A percentile compares a stretch with the other conserved stretches of the same genome.
Conservation (phyloP, 2,888 invertebrate species). For the Matsumyia berberina region DNA sequence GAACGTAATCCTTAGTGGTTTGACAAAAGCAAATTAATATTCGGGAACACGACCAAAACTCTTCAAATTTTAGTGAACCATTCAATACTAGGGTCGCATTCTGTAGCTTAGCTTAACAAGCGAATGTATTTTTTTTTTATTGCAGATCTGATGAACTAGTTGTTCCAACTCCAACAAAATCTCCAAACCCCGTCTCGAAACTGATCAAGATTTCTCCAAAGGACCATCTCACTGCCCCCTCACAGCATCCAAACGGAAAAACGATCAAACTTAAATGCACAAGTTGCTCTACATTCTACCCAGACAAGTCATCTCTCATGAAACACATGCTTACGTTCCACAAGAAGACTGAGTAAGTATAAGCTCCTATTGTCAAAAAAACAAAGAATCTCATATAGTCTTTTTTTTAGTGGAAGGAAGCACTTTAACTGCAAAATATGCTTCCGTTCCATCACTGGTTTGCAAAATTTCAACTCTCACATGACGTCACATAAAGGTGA, state of each 20-base stretch:
- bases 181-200: constrained; percentile 54
- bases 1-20: too few species aligned
- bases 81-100: not conserved
- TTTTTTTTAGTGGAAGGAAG: constrained; percentile 60
- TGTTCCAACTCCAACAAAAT: constrained; percentile 35
- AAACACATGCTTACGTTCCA: constrained; percentile 68
- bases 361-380: not conserved
- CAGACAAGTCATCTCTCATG: constrained; percentile 70
- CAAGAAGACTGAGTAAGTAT: constrained; percentile 66
- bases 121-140: not conserved
- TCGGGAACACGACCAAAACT: too few species aligned
- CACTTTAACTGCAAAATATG: constrained; percentile 72
- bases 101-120: not conserved
- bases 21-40: too few species aligned
- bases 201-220: constrained; percentile 39
- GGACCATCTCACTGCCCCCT: constrained; percentile 17
- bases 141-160: constrained; percentile 55
- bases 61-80: too few species aligned
- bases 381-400: not conserved
- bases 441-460: constrained; percentile 67
- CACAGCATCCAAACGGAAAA: constrained; percentile 60
- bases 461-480: constrained; percentile 71
- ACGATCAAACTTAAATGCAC: constrained; percentile 65
- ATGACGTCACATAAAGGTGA: constrained; percentile 70
- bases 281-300: constrained; percentile 68